Base-by-base conservation (phyloP, 2,888 invertebrate genomes). In the Athalia circularis region DNA sequence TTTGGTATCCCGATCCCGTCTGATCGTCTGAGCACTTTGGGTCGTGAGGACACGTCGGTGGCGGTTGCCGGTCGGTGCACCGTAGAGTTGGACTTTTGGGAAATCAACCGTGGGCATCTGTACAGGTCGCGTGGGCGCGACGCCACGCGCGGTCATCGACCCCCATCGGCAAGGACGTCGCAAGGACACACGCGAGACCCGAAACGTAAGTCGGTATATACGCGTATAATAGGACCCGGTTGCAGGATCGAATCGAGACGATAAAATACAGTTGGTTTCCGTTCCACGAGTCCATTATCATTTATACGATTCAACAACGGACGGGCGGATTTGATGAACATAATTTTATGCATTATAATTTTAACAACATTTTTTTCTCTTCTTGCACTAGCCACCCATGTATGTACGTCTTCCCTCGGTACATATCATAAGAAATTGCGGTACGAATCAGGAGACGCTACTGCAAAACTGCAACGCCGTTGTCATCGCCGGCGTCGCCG, bases 131-230 rank as follows among this genome's bases (percentile, higher is more conserved):
- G 85, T 85, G 85, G 85, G 85, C 29, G 29, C 83, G 83, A 82
- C 83, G 78, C 81, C 82, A 82, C 81, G 82, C 79, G 82, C 86
- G 88, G 89, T 89, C 87, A 87, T 87, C 85, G 88, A 89, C 88
- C 88, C 64, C 86, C 29, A 82, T 86, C 85, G 88, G 88, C 89
- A 89, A 89, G 89, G 89, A 89, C 89, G 89, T 85, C 85, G 87
- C 88, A 89, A 89, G 89, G 89, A 89, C 88, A 88, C 85, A 84
- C 85, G 29, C 29, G 29, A 29, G 29, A 65, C 15, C 74, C 64
- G 80, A 82, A 81, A 81, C 80, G 81, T 45, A 50, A 8, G n/a
- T n/a, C 62, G 61, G 62, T 54, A 54, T 54, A 54, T 54, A 54
- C 54, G 54, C 9, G 54, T 54, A 54, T 54, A 54, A 54, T 11